These are phyloP conservation scores for Calonectris borealis DNA, from an alignment of 2,113 vertebrate genomes.

Conservation along the genomic window DNA sequence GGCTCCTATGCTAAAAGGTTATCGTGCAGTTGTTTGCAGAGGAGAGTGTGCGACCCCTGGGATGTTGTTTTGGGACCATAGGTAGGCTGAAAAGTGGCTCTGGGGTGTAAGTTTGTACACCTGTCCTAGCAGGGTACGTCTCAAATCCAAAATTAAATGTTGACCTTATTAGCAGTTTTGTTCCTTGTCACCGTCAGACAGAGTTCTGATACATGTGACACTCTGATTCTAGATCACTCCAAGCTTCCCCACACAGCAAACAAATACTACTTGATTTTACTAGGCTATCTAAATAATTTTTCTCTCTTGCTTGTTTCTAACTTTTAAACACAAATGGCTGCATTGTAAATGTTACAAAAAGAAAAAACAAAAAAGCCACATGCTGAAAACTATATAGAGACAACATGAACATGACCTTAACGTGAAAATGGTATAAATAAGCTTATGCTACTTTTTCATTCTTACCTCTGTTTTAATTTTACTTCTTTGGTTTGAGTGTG, in stretches of 20 bases:
- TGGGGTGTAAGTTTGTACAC: fast-evolving
- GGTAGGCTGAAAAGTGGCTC: not conserved
- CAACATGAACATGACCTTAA: not conserved
- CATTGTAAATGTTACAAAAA: not conserved
- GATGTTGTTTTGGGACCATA: not conserved
- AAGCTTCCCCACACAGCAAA: not conserved
- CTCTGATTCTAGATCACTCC: not conserved
- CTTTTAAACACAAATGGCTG: not conserved
- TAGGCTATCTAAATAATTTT: not conserved
- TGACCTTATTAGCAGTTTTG: fast-evolving
- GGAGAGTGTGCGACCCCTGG: fast-evolving
- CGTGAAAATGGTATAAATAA: not conserved
- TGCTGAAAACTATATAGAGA: not conserved
- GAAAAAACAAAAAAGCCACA: too few relatives aligned
- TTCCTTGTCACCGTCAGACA: not conserved
- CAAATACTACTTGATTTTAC: not conserved
- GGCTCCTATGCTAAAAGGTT: fast-evolving
- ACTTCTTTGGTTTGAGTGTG: not conserved
- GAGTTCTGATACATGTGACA: not conserved
- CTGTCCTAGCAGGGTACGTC: not conserved
- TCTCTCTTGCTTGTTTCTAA: fast-evolving
- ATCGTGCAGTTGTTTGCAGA: fast-evolving
- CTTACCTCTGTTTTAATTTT: not conserved
- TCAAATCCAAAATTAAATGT: not conserved
- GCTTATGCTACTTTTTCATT: not conserved